A percentile compares a stretch with the other conserved stretches of the same genome.
These are phyloP conservation scores for Lontra canadensis DNA, from an alignment of 2,113 vertebrate species.

Conservation along the genomic window DNA sequence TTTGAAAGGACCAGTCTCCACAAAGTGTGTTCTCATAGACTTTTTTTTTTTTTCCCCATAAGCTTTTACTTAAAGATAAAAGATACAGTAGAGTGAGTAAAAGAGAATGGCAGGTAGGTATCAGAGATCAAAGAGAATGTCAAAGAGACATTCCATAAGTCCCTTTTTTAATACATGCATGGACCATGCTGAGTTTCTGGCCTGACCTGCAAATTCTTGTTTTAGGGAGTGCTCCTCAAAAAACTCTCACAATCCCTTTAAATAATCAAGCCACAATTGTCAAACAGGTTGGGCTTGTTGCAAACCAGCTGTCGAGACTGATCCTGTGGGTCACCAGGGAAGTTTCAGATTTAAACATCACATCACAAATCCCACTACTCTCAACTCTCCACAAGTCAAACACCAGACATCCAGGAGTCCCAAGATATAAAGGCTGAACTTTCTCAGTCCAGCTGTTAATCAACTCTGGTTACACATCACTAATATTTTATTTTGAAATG, in stretches of 20 bases:
- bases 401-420: background rate
- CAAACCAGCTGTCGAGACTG: slow-evolving; percentile 2
- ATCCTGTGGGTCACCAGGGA: background rate
- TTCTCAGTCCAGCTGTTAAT: slow-evolving; percentile 32
- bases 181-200: background rate
- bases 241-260: background rate
- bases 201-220: background rate
- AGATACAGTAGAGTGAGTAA: background rate
- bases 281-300: background rate
- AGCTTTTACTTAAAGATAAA: background rate
- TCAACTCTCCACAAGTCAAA: slow-evolving; percentile 13
- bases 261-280: background rate
- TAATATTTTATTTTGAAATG: slow-evolving; percentile 50
- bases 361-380: slow-evolving; percentile 9
- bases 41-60: background rate
- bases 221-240: background rate
- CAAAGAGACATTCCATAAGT: background rate
- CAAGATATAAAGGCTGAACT: slow-evolving; percentile 13
- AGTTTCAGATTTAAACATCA: background rate
- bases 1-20: background rate
- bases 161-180: no score
- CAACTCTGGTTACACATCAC: background rate
- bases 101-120: background rate
- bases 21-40: background rate
- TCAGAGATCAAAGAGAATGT: background rate